These are phyloP conservation scores for Motacilla tschutschensis DNA, from an alignment of 2,113 vertebrate genomes.

Conservation along the genomic window DNA sequence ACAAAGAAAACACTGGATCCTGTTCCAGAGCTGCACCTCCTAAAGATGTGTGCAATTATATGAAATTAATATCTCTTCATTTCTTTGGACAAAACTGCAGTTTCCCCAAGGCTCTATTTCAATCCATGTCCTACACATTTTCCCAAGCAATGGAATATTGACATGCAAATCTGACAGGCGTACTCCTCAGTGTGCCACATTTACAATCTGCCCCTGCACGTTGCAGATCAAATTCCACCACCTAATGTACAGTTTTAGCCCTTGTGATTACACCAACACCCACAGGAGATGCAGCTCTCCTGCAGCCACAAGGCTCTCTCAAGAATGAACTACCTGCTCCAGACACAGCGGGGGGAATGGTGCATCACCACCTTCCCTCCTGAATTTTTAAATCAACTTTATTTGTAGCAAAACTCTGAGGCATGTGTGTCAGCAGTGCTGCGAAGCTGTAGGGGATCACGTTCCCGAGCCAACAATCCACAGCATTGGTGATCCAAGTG, in stretches of 20 bases:
- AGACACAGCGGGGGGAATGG: neutral
- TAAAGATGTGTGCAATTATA: slow-evolving; percentile 20
- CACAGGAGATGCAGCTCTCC: neutral
- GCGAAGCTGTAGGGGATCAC: neutral
- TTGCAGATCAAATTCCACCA: slow-evolving; percentile 13
- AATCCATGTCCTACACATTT: slow-evolving; percentile 48
- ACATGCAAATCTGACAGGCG: slow-evolving; percentile 33
- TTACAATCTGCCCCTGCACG: slow-evolving; percentile 1
- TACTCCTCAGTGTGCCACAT: neutral
- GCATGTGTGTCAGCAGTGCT: neutral
- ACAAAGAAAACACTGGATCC: slow-evolving; percentile 23
- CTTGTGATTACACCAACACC: neutral
- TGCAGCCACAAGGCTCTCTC: neutral
- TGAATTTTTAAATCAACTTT: neutral
- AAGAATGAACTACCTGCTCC: neutral
- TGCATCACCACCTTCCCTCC: neutral
- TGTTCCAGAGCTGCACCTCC: slow-evolving; percentile 15
- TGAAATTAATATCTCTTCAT: neutral
- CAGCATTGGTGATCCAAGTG: neutral
- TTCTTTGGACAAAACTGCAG: slow-evolving; percentile 30
- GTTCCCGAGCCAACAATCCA: neutral
- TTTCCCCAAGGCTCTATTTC: slow-evolving; percentile 46
- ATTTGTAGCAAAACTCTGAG: neutral
- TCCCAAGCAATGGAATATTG: slow-evolving; percentile 47
- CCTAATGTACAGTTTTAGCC: neutral